These are phyloP conservation scores for Glyptemys insculpta DNA, from an alignment of 2,797 vertebrate genomes.

Conservation along the genomic window DNA sequence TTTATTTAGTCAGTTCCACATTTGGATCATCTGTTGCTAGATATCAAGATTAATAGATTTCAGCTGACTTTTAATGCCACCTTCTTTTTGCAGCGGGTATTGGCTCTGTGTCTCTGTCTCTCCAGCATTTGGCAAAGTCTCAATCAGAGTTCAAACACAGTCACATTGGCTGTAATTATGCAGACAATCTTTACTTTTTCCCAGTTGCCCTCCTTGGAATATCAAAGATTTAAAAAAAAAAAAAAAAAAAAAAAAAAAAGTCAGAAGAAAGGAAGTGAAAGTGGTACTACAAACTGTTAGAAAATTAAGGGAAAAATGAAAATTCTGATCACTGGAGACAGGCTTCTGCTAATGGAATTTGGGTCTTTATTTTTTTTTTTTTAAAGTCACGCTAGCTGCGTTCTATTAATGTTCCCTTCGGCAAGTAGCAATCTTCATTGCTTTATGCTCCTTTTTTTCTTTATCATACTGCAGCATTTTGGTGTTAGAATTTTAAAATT, in stretches of 20 bases:
- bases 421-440: constrained; percentile 75
- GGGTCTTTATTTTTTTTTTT: constrained; percentile 61
- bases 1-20: constrained; percentile 36
- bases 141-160: constrained; percentile 21
- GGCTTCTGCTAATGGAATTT: constrained; percentile 68
- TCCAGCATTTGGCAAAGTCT: constrained; percentile 38
- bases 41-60: neutral
- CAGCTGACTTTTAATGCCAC: constrained; percentile 8
- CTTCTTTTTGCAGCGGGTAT: constrained; percentile 5
- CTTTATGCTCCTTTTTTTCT: constrained; percentile 72
- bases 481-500: constrained; percentile 82
- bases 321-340: constrained; percentile 64
- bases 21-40: constrained; percentile 13
- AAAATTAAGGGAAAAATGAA: constrained; percentile 54
- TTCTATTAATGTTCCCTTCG: constrained; percentile 73
- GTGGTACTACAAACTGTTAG: constrained; percentile 37
- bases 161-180: constrained; percentile 51
- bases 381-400: constrained; percentile 37
- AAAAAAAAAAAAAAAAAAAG: neutral
- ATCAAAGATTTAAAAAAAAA: constrained; percentile 13
- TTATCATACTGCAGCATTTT: constrained; percentile 80
- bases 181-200: constrained; percentile 14
- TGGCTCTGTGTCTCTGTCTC: neutral
- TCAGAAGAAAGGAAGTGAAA: constrained; percentile 37
- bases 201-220: neutral